phyloP scores from a whole-genome alignment of 1,140 invertebrate genomes.

The Drosophila kohkoa region DNA sequence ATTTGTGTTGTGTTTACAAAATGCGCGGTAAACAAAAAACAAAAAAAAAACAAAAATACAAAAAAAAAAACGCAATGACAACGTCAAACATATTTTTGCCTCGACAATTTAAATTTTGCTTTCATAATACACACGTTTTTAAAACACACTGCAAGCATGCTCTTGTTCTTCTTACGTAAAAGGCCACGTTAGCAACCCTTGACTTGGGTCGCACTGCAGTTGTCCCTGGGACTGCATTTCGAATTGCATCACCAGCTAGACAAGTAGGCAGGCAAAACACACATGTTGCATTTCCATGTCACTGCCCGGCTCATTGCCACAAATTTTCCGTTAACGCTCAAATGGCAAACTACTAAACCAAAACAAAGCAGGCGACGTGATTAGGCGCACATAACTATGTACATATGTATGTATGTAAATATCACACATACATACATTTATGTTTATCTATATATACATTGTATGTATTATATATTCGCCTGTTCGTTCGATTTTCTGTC shows the following conservation, averaged over 20 bases:
- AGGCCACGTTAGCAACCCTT: constrained; percentile 39
- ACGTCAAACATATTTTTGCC: constrained; percentile 67
- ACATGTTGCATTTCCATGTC: constrained; percentile 43
- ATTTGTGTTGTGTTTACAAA: constrained; percentile 78
- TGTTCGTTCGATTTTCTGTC: background rate
- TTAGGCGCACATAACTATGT: constrained; percentile 8
- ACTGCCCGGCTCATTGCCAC: constrained; percentile 35
- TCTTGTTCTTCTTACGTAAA: constrained; percentile 34
- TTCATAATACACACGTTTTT: constrained; percentile 59
- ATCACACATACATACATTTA: background rate
- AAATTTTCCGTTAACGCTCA: constrained; percentile 49
- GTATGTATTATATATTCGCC: constrained; percentile 6
- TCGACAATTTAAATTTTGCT: constrained; percentile 62
- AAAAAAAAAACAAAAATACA: constrained; percentile 19
- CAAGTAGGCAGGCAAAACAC: background rate
- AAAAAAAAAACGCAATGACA: constrained; percentile 31
- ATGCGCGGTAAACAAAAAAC: constrained; percentile 79
- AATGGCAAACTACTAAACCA: constrained; percentile 22
- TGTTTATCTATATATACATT: background rate
- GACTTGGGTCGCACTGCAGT: constrained; percentile 9
- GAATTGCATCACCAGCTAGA: constrained; percentile 25
- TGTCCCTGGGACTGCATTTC: constrained; percentile 2
- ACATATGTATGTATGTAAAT: background rate
- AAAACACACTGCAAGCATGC: constrained; percentile 13
- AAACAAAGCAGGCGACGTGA: constrained; percentile 37